Conservation (phyloP, 2,797 vertebrate species). For the Alfaro cultratus region DNA sequence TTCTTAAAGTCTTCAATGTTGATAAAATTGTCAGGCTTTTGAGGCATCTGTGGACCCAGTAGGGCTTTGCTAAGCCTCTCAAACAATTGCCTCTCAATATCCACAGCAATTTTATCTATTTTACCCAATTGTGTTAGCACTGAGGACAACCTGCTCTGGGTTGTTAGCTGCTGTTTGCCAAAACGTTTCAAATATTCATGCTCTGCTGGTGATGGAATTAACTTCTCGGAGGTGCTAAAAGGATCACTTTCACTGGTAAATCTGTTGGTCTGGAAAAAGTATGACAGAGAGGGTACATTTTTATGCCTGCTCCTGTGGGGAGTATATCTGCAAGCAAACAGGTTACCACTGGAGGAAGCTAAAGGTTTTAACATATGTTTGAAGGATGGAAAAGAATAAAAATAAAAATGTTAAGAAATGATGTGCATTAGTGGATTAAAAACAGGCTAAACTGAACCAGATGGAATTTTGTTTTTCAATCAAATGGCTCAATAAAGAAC, state of each 20-base stretch:
- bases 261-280: constrained; percentile 9
- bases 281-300: not conserved
- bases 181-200: constrained; percentile 32
- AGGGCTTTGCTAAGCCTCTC: constrained; percentile 52
- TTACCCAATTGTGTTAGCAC: constrained; percentile 38
- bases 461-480: not conserved
- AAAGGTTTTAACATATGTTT: not conserved
- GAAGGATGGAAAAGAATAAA: not conserved
- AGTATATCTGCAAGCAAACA: not conserved
- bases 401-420: not conserved
- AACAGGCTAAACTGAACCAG: not conserved
- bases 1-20: constrained; percentile 36
- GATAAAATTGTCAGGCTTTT: constrained; percentile 30
- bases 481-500: not conserved
- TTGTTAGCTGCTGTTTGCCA: constrained; percentile 36
- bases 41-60: constrained; percentile 32
- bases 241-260: constrained; percentile 16
- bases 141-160: constrained; percentile 45
- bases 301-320: not conserved
- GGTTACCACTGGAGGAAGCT: not conserved
- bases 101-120: constrained; percentile 45
- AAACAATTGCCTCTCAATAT: constrained; percentile 52
- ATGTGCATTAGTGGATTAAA: not conserved
- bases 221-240: constrained; percentile 11
- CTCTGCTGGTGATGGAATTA: constrained; percentile 24